Conservation (phyloP, 2,113 vertebrate genomes). For the Apaloderma vittatum region DNA sequence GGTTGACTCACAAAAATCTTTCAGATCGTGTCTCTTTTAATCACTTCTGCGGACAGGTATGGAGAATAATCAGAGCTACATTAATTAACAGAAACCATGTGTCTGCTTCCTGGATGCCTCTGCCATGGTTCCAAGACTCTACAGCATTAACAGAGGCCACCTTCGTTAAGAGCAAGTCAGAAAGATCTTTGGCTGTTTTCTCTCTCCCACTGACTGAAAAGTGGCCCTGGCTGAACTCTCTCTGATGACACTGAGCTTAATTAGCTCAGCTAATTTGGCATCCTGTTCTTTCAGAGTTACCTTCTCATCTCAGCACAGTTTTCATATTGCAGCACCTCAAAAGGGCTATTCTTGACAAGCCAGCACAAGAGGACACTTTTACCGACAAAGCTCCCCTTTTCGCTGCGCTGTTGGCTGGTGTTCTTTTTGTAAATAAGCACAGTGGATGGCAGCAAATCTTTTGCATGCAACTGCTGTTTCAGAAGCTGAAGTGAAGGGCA, state of each 20-base stretch:
- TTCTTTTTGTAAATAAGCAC: not conserved
- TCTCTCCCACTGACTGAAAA: not conserved
- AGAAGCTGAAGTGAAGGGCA: not conserved
- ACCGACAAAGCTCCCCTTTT: not conserved
- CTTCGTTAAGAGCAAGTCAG: not conserved
- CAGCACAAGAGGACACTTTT: fast-evolving
- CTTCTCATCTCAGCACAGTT: not conserved
- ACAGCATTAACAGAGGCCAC: fast-evolving
- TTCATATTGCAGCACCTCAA: not conserved
- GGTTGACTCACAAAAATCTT: not conserved
- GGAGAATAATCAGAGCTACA: not conserved
- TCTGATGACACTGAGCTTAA: not conserved
- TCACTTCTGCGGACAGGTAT: not conserved
- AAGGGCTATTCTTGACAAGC: not conserved
- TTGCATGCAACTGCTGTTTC: not conserved
- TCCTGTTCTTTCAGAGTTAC: not conserved
- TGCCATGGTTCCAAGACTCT: not conserved
- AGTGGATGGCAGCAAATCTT: not conserved
- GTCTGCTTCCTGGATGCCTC: not conserved
- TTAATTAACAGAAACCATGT: not conserved
- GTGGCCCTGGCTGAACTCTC: not conserved
- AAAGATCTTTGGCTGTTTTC: not conserved
- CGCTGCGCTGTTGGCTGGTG: not conserved
- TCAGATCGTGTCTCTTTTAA: not conserved
- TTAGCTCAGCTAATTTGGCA: not conserved